Percentiles rank a stretch among this genome's conserved stretches.
Evolutionary conservation across 2,888 invertebrate species (phyloP).

Genomic region (Megaustenia siamemsis): DNA sequence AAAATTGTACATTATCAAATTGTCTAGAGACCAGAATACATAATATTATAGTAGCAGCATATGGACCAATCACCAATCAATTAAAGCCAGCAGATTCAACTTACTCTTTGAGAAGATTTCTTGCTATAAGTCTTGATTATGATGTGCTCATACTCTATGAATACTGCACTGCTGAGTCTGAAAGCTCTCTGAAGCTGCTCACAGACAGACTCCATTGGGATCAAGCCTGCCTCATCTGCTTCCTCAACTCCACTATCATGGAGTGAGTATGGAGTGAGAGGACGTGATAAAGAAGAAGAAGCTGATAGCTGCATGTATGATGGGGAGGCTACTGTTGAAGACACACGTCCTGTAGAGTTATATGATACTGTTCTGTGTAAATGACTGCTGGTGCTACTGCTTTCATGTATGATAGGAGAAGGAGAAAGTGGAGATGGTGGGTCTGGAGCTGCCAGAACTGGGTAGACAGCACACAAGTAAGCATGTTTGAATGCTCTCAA

Average conservation of each 20-base stretch:
- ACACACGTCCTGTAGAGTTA: not conserved
- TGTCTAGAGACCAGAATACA: too few species aligned
- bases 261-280: constrained; percentile 50
- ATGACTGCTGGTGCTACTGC: not conserved
- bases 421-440: constrained; percentile 70
- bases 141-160: constrained; percentile 67
- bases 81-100: too few species aligned
- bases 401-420: constrained; percentile 56
- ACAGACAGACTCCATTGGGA: constrained; percentile 73
- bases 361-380: constrained; percentile 15
- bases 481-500: constrained; percentile 68
- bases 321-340: not conserved
- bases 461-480: constrained; percentile 72
- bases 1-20: too few species aligned
- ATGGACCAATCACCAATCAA: too few species aligned
- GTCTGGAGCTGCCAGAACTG: constrained; percentile 73
- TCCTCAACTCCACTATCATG: constrained; percentile 67
- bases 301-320: not conserved
- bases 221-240: constrained; percentile 67
- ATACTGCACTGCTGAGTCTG: constrained; percentile 64
- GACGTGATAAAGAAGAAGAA: constrained; percentile 61
- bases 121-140: constrained; percentile 64
- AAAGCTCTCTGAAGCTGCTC: constrained; percentile 71
- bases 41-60: too few species aligned
- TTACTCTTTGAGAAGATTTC: constrained; percentile 70